Percentiles rank a stretch among this genome's conserved stretches.
phyloP scores from a whole-genome alignment of 2,113 vertebrate genomes.

The Hemibagrus wyckioides region DNA sequence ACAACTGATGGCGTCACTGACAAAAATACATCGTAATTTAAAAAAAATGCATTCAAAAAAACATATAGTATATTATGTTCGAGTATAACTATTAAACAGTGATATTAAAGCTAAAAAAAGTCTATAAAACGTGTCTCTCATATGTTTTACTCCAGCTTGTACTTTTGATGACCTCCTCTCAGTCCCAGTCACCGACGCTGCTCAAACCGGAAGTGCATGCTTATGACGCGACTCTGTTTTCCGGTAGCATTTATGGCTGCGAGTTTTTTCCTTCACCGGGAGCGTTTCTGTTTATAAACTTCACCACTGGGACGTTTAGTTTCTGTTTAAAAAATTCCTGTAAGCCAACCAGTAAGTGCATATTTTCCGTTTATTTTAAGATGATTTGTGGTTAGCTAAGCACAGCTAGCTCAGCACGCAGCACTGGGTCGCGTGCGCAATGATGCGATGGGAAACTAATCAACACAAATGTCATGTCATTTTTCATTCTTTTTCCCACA shows the following conservation, averaged over 20 bases:
- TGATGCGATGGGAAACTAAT: neutral
- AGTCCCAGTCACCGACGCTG: neutral
- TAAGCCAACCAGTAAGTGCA: neutral
- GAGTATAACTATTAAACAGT: neutral
- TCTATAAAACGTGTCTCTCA: neutral
- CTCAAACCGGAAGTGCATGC: constrained; percentile 12
- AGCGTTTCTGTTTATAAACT: neutral
- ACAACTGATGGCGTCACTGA: too few species aligned
- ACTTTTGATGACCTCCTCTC: neutral
- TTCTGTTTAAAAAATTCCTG: neutral
- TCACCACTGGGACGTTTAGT: neutral
- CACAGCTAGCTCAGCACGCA: neutral
- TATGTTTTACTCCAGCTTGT: neutral
- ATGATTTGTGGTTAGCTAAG: neutral
- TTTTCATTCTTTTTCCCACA: neutral
- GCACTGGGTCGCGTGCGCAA: neutral
- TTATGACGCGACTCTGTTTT: neutral
- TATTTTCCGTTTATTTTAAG: too few species aligned
- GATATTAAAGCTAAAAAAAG: neutral
- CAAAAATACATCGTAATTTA: neutral
- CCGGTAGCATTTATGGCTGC: neutral
- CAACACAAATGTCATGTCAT: neutral
- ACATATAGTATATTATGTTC: neutral
- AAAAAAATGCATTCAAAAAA: neutral
- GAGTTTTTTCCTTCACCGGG: neutral